Conservation (phyloP, 2,113 vertebrate species). For the Coreoperca whiteheadi region DNA sequence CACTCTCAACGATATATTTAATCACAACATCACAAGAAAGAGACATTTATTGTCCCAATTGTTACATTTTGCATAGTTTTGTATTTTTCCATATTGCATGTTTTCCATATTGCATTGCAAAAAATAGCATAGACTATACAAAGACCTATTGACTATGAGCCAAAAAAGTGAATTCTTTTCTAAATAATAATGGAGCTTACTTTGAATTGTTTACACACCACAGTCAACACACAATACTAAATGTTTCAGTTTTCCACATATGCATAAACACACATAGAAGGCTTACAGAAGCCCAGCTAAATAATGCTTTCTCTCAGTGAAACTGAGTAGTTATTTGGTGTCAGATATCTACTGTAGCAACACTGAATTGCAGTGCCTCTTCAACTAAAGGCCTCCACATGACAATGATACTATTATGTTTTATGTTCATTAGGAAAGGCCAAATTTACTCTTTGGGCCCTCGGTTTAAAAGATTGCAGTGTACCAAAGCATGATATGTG, state of each 20-base stretch:
- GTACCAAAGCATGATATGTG: conserved; percentile 1
- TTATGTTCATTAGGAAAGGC: conserved; percentile 24
- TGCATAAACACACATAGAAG: neutral
- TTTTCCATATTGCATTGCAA: neutral
- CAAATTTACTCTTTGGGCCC: neutral
- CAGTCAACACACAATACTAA: conserved; percentile 1
- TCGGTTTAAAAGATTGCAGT: conserved; percentile 26
- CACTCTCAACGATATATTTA: neutral
- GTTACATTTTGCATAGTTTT: neutral
- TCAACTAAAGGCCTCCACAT: conserved; percentile 1
- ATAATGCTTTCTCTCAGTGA: conserved; percentile 28
- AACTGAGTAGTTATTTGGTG: conserved; percentile 14
- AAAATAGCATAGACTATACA: neutral
- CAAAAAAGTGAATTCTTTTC: neutral
- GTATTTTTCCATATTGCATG: neutral
- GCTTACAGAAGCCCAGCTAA: neutral
- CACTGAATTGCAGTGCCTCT: conserved; percentile 35
- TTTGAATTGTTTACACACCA: neutral
- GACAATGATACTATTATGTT: conserved; percentile 35
- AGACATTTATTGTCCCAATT: neutral
- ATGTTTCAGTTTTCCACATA: neutral
- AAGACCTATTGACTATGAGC: neutral
- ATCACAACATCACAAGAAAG: neutral
- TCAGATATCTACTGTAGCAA: conserved; percentile 42
- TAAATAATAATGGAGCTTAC: neutral